Percentiles rank a stretch among this genome's conserved stretches.
These are phyloP conservation scores for Eueremaeus valkanovi DNA, from an alignment of 2,888 invertebrate species.

Conservation along the genomic window DNA sequence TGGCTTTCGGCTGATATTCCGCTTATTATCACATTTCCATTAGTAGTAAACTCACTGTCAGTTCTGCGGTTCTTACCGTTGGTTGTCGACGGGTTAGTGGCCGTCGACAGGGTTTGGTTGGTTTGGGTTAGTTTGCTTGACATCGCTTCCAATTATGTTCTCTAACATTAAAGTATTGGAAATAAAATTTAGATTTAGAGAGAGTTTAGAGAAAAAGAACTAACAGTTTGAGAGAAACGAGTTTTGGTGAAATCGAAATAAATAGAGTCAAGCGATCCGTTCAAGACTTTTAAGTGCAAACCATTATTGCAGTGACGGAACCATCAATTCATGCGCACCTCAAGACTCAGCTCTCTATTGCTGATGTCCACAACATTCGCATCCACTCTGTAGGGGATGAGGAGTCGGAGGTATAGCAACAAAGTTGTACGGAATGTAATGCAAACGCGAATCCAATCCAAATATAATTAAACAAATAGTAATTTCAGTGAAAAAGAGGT, in stretches of 20 bases:
- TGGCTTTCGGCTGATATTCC: not conserved
- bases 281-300: not conserved
- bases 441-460: too few species aligned
- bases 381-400: slow-evolving; percentile 16
- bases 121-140: not conserved
- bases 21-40: slow-evolving; percentile 11
- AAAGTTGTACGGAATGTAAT: too few species aligned
- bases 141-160: slow-evolving; percentile 39
- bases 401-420: too few species aligned
- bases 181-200: slow-evolving; percentile 42
- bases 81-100: not conserved
- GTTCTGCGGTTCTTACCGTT: slow-evolving; percentile 32
- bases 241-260: slow-evolving; percentile 16
- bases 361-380: not conserved
- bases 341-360: not conserved
- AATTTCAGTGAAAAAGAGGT: not conserved
- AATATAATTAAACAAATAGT: not conserved
- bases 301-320: slow-evolving; percentile 3
- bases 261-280: slow-evolving; percentile 9
- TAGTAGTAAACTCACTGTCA: slow-evolving; percentile 10
- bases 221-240: not conserved
- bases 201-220: slow-evolving; percentile 30
- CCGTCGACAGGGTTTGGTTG: not conserved
- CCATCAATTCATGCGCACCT: not conserved
- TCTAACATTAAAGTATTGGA: slow-evolving; percentile 39